These are phyloP conservation scores for Hymenopus coronatus DNA, from an alignment of 2,888 invertebrate species.

Conservation along the genomic window DNA sequence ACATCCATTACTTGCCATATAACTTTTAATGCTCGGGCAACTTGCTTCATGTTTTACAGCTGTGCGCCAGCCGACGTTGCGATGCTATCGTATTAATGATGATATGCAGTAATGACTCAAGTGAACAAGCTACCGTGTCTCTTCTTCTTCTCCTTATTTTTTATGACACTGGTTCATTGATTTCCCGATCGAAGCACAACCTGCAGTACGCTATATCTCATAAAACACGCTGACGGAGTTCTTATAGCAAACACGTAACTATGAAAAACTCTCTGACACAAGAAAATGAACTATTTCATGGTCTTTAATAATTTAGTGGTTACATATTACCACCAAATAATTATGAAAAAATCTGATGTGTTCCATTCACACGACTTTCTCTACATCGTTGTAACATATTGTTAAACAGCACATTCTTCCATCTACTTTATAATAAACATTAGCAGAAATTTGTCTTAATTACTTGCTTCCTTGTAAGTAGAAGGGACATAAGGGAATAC, in stretches of 20 bases:
- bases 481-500: no score
- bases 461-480: no score
- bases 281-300: no score
- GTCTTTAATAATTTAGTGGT: no score
- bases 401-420: no score
- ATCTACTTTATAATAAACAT: no score
- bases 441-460: no score
- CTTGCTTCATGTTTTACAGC: slow-evolving; percentile 17
- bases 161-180: neutral
- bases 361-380: no score
- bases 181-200: neutral
- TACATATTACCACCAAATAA: no score
- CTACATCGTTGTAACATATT: no score
- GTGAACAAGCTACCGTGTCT: slow-evolving; percentile 16
- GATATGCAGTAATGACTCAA: slow-evolving; percentile 11
- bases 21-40: slow-evolving; percentile 12
- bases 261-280: no score
- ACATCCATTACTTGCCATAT: slow-evolving; percentile 33
- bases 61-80: slow-evolving; percentile 5
- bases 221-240: neutral
- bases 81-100: slow-evolving; percentile 16
- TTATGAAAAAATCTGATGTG: no score
- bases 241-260: neutral
- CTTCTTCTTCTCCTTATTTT: neutral
- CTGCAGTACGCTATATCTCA: neutral